A percentile compares a stretch with the other conserved stretches of the same genome.
Conservation (phyloP, 2,113 vertebrate genomes). For the Danio rerio region DNA sequence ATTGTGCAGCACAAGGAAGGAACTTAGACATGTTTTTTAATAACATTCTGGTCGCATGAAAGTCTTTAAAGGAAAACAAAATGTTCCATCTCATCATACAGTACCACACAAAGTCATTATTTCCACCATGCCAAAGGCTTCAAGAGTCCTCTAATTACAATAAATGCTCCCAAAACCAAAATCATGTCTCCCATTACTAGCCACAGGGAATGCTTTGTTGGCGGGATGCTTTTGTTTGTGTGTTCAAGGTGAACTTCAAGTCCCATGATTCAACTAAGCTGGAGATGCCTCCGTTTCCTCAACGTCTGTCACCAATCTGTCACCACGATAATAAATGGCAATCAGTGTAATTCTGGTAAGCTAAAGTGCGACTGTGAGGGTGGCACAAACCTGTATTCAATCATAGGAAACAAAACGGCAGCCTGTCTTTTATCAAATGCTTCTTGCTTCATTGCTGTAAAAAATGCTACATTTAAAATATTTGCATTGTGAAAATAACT, state of each 20-base stretch:
- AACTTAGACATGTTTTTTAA: neutral
- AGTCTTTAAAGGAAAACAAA: neutral
- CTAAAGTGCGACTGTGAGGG: constrained; percentile 24
- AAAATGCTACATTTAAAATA: too few relatives aligned
- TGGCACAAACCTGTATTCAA: constrained; percentile 32
- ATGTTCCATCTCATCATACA: neutral
- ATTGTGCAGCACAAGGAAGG: constrained; percentile 4
- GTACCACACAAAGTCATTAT: neutral
- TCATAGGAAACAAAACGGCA: constrained; percentile 16
- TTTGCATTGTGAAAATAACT: too few relatives aligned
- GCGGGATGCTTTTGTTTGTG: constrained; percentile 42
- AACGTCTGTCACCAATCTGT: constrained; percentile 56
- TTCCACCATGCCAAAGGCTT: neutral
- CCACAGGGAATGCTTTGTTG: neutral
- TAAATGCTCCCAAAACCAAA: constrained; percentile 27
- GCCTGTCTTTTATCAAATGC: constrained; percentile 37
- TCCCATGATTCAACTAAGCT: constrained; percentile 55
- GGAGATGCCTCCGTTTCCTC: constrained; percentile 48
- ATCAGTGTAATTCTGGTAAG: constrained; percentile 51
- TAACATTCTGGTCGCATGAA: neutral
- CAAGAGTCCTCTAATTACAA: constrained; percentile 27
- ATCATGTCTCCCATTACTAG: constrained; percentile 11
- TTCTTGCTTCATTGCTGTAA: neutral
- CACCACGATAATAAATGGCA: constrained; percentile 36
- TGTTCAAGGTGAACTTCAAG: constrained; percentile 58